Evolutionary conservation across 2,113 vertebrate species (phyloP).

Genomic region (Chaetura pelagica): DNA sequence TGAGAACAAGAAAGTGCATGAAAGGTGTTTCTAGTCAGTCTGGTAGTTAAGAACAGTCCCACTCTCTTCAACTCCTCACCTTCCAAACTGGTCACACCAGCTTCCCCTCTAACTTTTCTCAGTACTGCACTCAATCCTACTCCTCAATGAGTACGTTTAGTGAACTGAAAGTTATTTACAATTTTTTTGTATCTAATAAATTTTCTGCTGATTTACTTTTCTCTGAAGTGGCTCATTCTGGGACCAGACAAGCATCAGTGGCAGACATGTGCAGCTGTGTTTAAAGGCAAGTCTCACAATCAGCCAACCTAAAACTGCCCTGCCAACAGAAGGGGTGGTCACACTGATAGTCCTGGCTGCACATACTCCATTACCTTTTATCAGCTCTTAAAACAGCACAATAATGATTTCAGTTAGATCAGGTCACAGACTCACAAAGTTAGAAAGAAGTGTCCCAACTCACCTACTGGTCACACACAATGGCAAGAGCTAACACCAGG

Average conservation of each 20-base stretch:
- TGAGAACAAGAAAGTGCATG: accelerated
- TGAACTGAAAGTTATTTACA: not conserved
- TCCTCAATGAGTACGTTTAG: not conserved
- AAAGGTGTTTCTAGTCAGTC: not conserved
- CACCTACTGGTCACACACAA: not conserved
- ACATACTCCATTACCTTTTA: not conserved
- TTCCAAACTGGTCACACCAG: not conserved
- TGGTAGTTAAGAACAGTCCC: not conserved
- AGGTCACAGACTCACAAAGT: not conserved
- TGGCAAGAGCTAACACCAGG: not conserved
- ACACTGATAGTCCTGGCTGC: not conserved
- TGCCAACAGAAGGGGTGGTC: not conserved
- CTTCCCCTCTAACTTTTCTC: not conserved
- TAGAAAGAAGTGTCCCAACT: not conserved
- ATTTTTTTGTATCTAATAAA: not conserved
- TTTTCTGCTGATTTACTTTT: not conserved
- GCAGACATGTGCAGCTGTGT: not conserved
- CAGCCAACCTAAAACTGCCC: not conserved
- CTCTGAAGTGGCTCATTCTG: not conserved
- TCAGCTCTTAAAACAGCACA: not conserved
- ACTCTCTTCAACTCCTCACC: not conserved
- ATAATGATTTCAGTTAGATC: not conserved
- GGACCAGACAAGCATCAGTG: not conserved
- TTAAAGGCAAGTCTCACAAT: not conserved
- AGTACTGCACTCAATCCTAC: not conserved